Evolutionary conservation across 2,888 invertebrate species (phyloP).

Genomic region (Sepiola atlantica): DNA sequence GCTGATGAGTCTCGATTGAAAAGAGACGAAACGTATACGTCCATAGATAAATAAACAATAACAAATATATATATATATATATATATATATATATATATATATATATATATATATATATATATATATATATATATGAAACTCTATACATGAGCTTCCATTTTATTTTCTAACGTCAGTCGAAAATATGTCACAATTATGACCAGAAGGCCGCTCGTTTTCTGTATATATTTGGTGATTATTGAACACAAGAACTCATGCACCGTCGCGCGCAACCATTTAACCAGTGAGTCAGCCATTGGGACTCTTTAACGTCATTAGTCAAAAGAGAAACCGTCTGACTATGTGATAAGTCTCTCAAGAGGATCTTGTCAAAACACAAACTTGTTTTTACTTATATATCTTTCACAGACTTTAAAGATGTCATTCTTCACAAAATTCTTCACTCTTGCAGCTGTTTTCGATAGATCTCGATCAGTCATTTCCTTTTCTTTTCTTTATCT

Average conservation of each 20-base stretch:
- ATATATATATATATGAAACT: background rate
- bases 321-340: background rate
- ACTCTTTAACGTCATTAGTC: background rate
- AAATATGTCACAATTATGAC: background rate
- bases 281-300: background rate
- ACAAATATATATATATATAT: background rate
- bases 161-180: no score
- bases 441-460: background rate
- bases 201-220: background rate
- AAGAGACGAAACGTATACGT: no score
- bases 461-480: background rate
- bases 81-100: background rate
- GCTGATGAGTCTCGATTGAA: no score
- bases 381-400: background rate
- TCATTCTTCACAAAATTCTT: background rate
- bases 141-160: background rate
- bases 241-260: background rate
- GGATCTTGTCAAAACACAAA: background rate
- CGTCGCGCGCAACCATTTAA: background rate
- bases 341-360: conserved; percentile 4
- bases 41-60: no score
- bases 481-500: background rate
- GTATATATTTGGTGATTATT: background rate
- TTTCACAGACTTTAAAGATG: conserved; percentile 20
- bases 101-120: background rate